Conservation (phyloP, 30 jellyfish, hydroid and myxozoan genomes). For the Cassiopea andromeda region DNA sequence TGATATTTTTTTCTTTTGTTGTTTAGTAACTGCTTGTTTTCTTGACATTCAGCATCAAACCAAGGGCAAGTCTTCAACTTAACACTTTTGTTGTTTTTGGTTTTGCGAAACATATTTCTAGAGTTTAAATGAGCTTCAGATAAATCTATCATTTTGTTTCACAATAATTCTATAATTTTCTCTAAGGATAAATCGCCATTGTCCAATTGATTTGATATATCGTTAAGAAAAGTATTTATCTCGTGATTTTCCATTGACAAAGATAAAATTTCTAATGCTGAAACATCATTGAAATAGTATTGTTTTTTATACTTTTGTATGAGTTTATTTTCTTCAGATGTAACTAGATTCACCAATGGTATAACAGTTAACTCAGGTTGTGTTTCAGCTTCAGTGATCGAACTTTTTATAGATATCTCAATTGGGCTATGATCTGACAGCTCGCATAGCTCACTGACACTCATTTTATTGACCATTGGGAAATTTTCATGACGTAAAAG, state of each 20-base stretch:
- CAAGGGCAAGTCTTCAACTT: constrained; percentile 4
- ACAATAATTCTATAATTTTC: constrained; percentile 1
- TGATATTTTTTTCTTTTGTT: constrained; percentile 19
- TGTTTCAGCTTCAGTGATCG: neutral
- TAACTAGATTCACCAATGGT: neutral
- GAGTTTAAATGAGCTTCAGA: constrained; percentile 20
- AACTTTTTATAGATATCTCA: constrained; percentile 16
- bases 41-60: constrained; percentile 22
- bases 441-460: constrained; percentile 26
- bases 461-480: too few relatives aligned
- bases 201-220: constrained; percentile 10
- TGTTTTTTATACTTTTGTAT: neutral
- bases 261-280: constrained; percentile 17
- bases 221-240: constrained; percentile 20
- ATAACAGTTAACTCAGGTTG: constrained; percentile 21
- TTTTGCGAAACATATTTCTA: constrained; percentile 3
- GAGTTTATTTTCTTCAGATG: constrained; percentile 6
- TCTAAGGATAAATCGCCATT: constrained; percentile 10
- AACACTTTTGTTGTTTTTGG: constrained; percentile 8
- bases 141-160: constrained; percentile 6
- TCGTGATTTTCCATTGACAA: constrained; percentile 10
- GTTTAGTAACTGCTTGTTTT: constrained; percentile 19
- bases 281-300: constrained; percentile 14
- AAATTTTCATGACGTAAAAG: too few relatives aligned
- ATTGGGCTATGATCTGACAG: constrained; percentile 32